Evolutionary conservation across 2,113 vertebrate species (phyloP).

Genomic region (Brachypodius melanocephalos): DNA sequence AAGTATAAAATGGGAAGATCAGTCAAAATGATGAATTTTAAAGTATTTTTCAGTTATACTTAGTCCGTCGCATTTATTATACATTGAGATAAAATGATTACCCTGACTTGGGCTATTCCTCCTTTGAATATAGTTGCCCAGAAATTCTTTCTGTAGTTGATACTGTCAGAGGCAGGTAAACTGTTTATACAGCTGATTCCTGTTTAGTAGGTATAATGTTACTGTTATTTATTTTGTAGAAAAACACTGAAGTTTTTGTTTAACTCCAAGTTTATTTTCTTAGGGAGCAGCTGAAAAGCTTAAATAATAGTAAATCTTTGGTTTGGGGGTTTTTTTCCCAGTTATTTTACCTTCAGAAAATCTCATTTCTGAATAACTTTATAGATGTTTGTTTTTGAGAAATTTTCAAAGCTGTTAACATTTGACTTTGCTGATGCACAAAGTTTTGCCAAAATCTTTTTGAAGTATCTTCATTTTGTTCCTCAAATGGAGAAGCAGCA

Average conservation of each 20-base stretch:
- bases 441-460: neutral
- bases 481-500: neutral
- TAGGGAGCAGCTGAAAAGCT: conserved; percentile 71
- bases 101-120: neutral
- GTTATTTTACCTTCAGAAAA: conserved; percentile 10
- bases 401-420: neutral
- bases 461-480: neutral
- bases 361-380: neutral
- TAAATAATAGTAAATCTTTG: conserved; percentile 35
- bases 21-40: neutral
- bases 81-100: neutral
- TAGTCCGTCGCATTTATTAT: neutral
- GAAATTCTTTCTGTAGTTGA: conserved; percentile 13
- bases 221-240: conserved; percentile 57
- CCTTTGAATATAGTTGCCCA: conserved; percentile 7
- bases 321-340: neutral
- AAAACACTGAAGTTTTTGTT: conserved; percentile 63
- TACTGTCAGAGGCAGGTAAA: conserved; percentile 57
- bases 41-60: neutral
- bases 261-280: conserved; percentile 81
- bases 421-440: neutral
- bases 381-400: neutral
- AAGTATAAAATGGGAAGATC: neutral
- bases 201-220: conserved; percentile 54
- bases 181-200: conserved; percentile 72